Evolutionary conservation across 2,888 invertebrate species (phyloP).

Genomic region (Spilarctia lutea): DNA sequence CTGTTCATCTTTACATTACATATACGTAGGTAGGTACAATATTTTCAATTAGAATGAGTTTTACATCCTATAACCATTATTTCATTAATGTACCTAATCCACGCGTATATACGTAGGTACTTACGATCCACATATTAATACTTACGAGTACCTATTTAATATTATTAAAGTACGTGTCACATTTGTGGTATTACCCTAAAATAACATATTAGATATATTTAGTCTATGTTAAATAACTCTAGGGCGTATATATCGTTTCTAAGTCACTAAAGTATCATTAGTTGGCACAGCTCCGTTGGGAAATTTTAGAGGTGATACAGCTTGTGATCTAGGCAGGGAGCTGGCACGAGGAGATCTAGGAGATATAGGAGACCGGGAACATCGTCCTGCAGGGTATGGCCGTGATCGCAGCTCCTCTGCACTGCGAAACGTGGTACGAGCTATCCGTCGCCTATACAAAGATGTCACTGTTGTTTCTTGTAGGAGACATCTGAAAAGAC

Average conservation of each 20-base stretch:
- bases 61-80: background rate
- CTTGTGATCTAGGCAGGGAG: constrained; percentile 67
- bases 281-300: constrained; percentile 50
- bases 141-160: background rate
- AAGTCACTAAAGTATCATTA: constrained; percentile 35
- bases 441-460: constrained; percentile 70
- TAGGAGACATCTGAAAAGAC: constrained; percentile 75
- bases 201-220: background rate
- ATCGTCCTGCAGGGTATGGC: constrained; percentile 63
- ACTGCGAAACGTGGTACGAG: constrained; percentile 72
- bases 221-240: constrained; percentile 1
- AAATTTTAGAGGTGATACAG: constrained; percentile 70
- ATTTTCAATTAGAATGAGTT: background rate
- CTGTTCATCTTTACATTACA: background rate
- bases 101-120: background rate
- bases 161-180: background rate
- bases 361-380: constrained; percentile 56
- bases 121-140: background rate
- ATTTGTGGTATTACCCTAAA: background rate
- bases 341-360: constrained; percentile 65
- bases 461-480: constrained; percentile 75
- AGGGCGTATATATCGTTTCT: constrained; percentile 10
- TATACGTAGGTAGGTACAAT: background rate
- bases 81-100: background rate
- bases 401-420: constrained; percentile 76